Base-by-base conservation (phyloP, 2,113 vertebrate species). In the Lonchura striata region DNA sequence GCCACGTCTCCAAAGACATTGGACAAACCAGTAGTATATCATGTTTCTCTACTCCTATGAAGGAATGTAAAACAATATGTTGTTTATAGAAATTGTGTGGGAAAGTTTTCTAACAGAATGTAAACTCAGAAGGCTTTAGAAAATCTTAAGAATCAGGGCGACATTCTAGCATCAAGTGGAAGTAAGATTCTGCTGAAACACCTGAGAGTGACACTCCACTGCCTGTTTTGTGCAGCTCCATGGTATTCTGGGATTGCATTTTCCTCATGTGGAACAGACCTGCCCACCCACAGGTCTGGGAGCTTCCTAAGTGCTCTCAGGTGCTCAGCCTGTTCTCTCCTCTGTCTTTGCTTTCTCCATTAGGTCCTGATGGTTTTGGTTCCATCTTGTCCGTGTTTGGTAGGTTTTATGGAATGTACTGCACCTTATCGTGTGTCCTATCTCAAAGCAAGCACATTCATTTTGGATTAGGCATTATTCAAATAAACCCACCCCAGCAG, bases 211-310 rank as follows among this genome's bases (percentile, higher is more conserved):
- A 35, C 30, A 23, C 8, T 50, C 72, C 50, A 37, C 42, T 59
- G 46, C 4, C 4, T 15, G 13, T 33, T 10, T 0, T 14, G 14
- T 8, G 0, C 72, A 81, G 1, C 49, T 46, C 5, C 1, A 0
- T 8, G 14, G 10, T 66, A 24, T 52, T 57, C 33, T 39, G 33
- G 0, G 1, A 41, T 4, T 10, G 11, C 16, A 9, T 88, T 84
- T 65, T 59, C 13, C 50, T 44, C 1, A 0, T 37, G 39, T 3
- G 7, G 53, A 86, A 41, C n/a, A 82, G 35, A n/a, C 28, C 41
- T 79, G 17, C 24, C 16, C 19, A 3, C 24, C 16, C 19, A 3
- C 13, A 20, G 46, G 7, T 25, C 24, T 57, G 77, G 28, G 47
- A 87, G 11, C 19, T 72, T 47, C 42, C 61, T 27, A 31, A 17